Percentiles rank a stretch among this genome's conserved stretches.
Evolutionary conservation across 2,113 vertebrate genomes (phyloP).

Genomic region (Canis aureus): DNA sequence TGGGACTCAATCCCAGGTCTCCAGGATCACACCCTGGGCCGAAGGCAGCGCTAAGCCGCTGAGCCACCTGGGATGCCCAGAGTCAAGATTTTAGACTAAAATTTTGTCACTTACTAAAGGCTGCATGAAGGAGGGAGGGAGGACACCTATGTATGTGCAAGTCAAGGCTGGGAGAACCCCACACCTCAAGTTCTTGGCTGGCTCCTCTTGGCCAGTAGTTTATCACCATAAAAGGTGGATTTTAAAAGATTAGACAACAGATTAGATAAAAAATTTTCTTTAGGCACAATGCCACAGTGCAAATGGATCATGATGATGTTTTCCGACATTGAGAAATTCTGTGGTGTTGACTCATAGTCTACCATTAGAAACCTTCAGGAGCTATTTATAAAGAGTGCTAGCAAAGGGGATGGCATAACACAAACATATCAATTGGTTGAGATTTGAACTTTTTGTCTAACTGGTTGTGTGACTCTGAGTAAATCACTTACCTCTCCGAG

Average conservation of each 20-base stretch:
- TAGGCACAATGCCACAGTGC: neutral
- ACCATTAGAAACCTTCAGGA: neutral
- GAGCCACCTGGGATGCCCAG: neutral
- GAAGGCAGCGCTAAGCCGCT: too few relatives aligned
- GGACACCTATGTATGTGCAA: fast-evolving
- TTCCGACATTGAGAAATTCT: neutral
- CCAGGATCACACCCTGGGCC: too few relatives aligned
- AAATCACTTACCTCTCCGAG: neutral
- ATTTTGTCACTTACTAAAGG: neutral
- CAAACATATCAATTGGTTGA: neutral
- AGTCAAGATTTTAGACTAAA: neutral
- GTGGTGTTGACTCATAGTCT: neutral
- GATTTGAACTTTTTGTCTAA: neutral
- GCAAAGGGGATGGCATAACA: neutral
- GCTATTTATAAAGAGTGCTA: neutral
- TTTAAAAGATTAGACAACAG: neutral
- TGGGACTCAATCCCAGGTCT: too few relatives aligned
- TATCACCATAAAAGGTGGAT: neutral
- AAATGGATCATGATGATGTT: neutral
- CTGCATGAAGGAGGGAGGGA: neutral
- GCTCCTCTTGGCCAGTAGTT: neutral
- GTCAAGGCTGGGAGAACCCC: neutral
- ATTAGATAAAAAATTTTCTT: neutral
- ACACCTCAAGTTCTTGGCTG: neutral
- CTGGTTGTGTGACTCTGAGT: neutral